Evolutionary conservation across 30 jellyfish, hydroid and myxozoan species (phyloP), one percentile per base, ranked within the genome.

Genomic region (Chrysaora quinquecirrha): DNA sequence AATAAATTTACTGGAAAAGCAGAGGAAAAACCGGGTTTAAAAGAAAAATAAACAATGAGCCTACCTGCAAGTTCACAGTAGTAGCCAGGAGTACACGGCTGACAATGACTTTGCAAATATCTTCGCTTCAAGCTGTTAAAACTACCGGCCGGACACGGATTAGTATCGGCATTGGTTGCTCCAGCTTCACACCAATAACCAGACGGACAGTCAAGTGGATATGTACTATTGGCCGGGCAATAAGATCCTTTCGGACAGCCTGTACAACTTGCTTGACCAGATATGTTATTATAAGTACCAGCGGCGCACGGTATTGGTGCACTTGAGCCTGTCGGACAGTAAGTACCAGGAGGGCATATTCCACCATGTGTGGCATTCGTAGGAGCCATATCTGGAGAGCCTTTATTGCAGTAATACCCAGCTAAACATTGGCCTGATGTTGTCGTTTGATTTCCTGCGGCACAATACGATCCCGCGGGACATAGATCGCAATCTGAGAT

Each of bases 121-220:
- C 97, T 72, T 56, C 94, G 69, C 19, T 80, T 50, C 63, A 94
- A 73, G 63, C 68, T 82, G 77, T 83, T 94, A 80, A 94, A 94
- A 19, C 94, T 82, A 6, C 99, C 99, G 16, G 88, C 85, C 0
- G 97, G 99, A 50, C 99, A 94, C 20, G 97, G 73, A 72, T 87
- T 72, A 9, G 90, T 48, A 38, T 81, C 92, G 7, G 93, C 89
- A 18, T 58, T 73, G 0, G 80, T 81, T 3, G 97, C 95, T 19
- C 90, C 90, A 61, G 43, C 78, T 18, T 77, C 97, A 74, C 99
- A 95, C 96, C 96, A 95, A 61, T 95, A 95, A 11, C 99, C 99
- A 24, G 76, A 68, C n/a, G 99, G 99, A 61, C 99, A 95, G 30
- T 78, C 89, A 1, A 80, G 21, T 1, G 97, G 97, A 56, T 69